Conservation (phyloP, 2,797 vertebrate genomes). For the Centropyge bicolor region DNA sequence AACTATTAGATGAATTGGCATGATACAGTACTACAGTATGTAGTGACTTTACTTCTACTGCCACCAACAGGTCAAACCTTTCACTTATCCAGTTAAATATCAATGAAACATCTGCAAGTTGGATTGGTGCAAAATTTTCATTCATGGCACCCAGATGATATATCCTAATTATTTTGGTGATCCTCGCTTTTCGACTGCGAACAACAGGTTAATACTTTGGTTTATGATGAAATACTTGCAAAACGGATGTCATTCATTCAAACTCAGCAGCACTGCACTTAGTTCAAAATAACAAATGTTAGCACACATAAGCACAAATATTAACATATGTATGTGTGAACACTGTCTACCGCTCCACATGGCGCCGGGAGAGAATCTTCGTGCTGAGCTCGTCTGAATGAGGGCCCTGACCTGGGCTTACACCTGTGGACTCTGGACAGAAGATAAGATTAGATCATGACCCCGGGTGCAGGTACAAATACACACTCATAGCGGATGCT, state of each 20-base stretch:
- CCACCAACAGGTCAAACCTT: too few species aligned
- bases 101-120: too few species aligned
- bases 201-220: too few species aligned
- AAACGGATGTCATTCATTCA: too few species aligned
- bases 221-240: too few species aligned
- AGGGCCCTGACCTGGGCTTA: conserved; percentile 68
- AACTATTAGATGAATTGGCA: background rate
- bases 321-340: background rate
- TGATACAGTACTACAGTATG: too few species aligned
- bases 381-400: conserved; percentile 52
- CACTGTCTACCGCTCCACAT: background rate
- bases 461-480: conserved; percentile 57
- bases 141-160: too few species aligned
- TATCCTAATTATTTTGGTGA: too few species aligned
- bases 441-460: conserved; percentile 85
- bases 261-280: too few species aligned
- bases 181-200: too few species aligned
- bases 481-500: conserved; percentile 7
- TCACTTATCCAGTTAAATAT: background rate
- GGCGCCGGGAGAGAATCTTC: background rate
- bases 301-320: background rate
- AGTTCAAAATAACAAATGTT: too few species aligned
- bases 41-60: background rate
- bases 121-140: background rate
- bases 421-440: conserved; percentile 84